Conservation (phyloP, 35 echinoderm and acorn worm genomes). For the Lytechinus variegatus region DNA sequence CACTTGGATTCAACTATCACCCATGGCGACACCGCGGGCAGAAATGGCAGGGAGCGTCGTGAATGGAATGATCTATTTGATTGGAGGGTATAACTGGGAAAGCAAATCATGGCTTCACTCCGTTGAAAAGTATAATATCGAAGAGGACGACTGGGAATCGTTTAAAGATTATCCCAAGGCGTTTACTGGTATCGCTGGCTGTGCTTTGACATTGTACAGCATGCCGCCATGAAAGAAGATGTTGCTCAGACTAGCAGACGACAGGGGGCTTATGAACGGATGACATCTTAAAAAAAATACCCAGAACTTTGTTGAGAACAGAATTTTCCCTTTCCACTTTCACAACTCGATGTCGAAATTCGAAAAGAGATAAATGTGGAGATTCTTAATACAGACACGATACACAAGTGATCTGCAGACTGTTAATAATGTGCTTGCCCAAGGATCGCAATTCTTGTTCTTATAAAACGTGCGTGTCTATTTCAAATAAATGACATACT, state of each 20-base stretch:
- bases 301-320: background rate
- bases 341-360: too few species aligned
- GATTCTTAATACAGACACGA: background rate
- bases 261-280: too few species aligned
- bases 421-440: background rate
- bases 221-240: constrained; percentile 48
- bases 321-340: background rate
- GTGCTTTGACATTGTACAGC: constrained; percentile 75
- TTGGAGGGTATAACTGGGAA: constrained; percentile 99
- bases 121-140: constrained; percentile 77
- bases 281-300: too few species aligned
- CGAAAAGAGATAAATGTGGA: too few species aligned
- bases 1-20: constrained; percentile 68
- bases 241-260: background rate
- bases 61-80: constrained; percentile 69
- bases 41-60: constrained; percentile 77
- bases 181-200: constrained; percentile 87
- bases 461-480: background rate
- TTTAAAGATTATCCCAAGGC: constrained; percentile 65
- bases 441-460: background rate
- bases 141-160: constrained; percentile 69
- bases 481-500: too few species aligned
- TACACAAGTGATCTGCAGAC: background rate
- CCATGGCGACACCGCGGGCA: constrained; percentile 74
- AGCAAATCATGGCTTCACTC: constrained; percentile 77